phyloP scores from a whole-genome alignment of 2,888 invertebrate genomes.

The Harpagoxenus sublaevis region DNA sequence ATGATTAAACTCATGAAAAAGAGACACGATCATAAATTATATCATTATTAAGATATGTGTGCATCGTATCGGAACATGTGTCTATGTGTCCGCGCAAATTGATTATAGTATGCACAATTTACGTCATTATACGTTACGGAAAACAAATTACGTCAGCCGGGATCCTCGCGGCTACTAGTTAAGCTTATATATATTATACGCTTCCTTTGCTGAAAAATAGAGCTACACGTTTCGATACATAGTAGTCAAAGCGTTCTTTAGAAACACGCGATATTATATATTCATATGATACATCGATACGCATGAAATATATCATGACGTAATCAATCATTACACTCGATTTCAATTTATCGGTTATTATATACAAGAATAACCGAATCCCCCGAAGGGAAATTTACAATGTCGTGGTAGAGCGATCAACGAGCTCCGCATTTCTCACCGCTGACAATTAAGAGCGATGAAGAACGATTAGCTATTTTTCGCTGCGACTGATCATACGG shows the following conservation, averaged over 20 bases:
- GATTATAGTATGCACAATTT: constrained; percentile 33
- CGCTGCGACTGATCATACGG: neutral
- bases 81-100: constrained; percentile 16
- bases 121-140: constrained; percentile 33
- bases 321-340: constrained; percentile 17
- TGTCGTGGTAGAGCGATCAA: neutral
- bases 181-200: constrained; percentile 22
- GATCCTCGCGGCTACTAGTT: constrained; percentile 32
- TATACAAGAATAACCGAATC: neutral
- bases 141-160: constrained; percentile 45
- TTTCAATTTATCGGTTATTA: constrained; percentile 2
- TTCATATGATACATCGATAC: constrained; percentile 19
- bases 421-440: neutral
- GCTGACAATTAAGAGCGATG: constrained; percentile 6
- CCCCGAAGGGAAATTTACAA: neutral
- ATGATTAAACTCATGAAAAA: neutral
- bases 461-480: neutral
- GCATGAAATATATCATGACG: neutral
- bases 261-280: constrained; percentile 33
- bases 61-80: neutral
- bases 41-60: neutral
- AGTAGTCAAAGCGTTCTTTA: constrained; percentile 1
- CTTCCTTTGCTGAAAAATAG: constrained; percentile 14
- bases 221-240: neutral
- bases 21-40: constrained; percentile 6